These are phyloP conservation scores for Antheraea assamensis DNA, from an alignment of 2,888 invertebrate species.

Conservation along the genomic window DNA sequence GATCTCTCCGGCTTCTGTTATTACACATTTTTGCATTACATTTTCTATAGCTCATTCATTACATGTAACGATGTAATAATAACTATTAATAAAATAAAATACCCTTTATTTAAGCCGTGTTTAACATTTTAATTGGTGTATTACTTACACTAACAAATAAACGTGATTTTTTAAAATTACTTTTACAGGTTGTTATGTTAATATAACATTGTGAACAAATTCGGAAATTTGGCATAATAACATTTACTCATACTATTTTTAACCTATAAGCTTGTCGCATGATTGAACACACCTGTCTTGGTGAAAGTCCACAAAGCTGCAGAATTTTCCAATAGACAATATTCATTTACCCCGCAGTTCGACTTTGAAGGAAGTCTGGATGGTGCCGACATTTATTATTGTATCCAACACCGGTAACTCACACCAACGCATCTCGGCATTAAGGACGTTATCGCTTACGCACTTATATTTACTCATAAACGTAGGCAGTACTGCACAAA, in stretches of 20 bases:
- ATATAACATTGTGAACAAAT: too few species aligned
- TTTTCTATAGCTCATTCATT: not conserved
- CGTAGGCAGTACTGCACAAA: conserved; percentile 76
- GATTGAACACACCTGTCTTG: not conserved
- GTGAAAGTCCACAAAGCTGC: not conserved
- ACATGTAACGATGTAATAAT: too few species aligned
- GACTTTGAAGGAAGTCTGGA: conserved; percentile 43
- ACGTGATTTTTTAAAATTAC: too few species aligned
- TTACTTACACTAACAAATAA: too few species aligned
- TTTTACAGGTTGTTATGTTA: too few species aligned
- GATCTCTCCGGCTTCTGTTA: not conserved
- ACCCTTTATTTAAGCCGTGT: too few species aligned
- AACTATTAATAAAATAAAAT: too few species aligned
- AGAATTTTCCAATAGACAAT: conserved; percentile 15
- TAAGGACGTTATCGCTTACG: conserved; percentile 69
- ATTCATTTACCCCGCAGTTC: conserved; percentile 35
- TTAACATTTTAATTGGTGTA: too few species aligned
- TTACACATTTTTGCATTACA: not conserved
- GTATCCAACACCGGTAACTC: conserved; percentile 46
- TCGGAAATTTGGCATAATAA: not conserved
- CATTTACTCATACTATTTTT: not conserved
- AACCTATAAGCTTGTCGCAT: not conserved
- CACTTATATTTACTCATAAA: conserved; percentile 76
- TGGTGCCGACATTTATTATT: conserved; percentile 46
- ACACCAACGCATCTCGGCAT: conserved; percentile 40